Evolutionary conservation across 2,888 invertebrate species (phyloP).

Genomic region (Myopa tessellatipennis): DNA sequence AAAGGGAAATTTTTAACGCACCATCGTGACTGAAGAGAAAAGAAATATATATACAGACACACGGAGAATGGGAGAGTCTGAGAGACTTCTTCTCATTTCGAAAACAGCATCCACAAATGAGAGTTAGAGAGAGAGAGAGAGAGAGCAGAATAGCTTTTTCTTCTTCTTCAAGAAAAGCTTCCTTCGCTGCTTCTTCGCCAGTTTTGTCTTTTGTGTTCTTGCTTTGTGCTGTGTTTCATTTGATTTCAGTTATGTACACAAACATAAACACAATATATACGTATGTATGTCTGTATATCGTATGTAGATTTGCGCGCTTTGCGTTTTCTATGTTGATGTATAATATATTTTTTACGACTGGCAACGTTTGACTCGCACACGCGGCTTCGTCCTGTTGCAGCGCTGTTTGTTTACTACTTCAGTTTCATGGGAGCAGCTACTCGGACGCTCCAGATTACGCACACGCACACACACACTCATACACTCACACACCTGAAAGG

Average conservation of each 20-base stretch:
- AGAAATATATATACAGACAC: background rate
- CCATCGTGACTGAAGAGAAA: background rate
- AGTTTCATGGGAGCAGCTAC: background rate
- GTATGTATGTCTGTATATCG: too few relatives aligned
- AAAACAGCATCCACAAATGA: background rate
- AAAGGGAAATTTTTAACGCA: constrained; percentile 15
- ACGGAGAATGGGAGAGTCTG: background rate
- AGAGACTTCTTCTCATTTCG: background rate
- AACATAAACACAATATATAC: too few relatives aligned
- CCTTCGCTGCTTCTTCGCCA: too few relatives aligned
- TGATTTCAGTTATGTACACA: too few relatives aligned
- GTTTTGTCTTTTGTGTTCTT: background rate
- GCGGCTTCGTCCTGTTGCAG: background rate
- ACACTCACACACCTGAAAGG: too few relatives aligned
- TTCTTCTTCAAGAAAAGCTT: background rate
- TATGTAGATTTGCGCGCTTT: background rate
- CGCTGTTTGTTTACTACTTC: constrained; percentile 16
- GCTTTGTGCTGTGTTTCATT: background rate
- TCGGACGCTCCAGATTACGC: background rate
- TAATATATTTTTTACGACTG: background rate
- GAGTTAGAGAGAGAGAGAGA: background rate
- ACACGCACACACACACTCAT: too few relatives aligned
- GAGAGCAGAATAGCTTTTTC: too few relatives aligned
- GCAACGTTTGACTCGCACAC: background rate
- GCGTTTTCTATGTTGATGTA: background rate